A percentile compares a stretch with the other conserved stretches of the same genome.
phyloP scores from a whole-genome alignment of 2,888 invertebrate species.

The Oasisia sp. region DNA sequence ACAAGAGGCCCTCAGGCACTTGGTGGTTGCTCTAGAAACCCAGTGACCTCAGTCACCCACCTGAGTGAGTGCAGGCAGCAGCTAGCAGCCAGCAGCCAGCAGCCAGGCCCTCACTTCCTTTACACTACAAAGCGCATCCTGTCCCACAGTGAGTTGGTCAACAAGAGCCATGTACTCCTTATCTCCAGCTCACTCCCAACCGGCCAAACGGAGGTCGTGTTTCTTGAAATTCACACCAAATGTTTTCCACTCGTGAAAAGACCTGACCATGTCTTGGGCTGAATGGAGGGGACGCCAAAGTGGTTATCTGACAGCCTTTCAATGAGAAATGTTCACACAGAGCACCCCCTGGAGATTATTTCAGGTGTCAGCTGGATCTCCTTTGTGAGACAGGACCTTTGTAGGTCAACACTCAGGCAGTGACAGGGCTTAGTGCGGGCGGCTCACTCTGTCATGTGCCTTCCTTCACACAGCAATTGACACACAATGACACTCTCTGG shows the following conservation, averaged over 20 bases:
- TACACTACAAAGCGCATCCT: background rate
- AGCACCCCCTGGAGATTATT: background rate
- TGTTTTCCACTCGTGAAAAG: background rate
- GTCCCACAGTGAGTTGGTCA: background rate
- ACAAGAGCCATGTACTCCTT: background rate
- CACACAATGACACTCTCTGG: background rate
- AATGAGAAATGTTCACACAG: background rate
- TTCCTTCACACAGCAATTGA: background rate
- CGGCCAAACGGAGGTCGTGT: background rate
- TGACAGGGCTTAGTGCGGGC: background rate
- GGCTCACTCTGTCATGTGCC: background rate
- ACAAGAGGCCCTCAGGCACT: background rate
- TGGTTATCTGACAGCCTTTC: conserved; percentile 5
- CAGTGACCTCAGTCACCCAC: background rate
- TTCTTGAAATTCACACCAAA: conserved; percentile 8
- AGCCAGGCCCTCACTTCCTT: background rate
- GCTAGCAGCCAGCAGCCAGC: background rate
- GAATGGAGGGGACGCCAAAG: background rate
- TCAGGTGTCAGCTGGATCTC: conserved; percentile 7
- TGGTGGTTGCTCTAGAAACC: background rate
- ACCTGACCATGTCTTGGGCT: background rate
- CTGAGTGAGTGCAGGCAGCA: background rate
- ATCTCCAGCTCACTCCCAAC: background rate
- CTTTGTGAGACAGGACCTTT: background rate
- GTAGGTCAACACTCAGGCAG: background rate